phyloP scores from a whole-genome alignment of 2,113 vertebrate genomes.

The Mirza zaza region DNA sequence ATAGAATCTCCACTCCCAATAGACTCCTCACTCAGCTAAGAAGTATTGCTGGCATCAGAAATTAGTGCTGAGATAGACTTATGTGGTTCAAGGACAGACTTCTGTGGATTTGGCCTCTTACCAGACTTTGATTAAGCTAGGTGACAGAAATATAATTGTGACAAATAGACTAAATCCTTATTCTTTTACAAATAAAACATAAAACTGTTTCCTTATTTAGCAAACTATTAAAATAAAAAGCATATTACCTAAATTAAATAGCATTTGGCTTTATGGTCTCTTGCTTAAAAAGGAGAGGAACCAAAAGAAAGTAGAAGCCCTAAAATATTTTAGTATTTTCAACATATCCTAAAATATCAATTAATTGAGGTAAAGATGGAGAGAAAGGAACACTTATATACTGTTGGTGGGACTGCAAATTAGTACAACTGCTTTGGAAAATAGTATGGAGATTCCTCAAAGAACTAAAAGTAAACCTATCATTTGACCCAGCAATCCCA shows the following conservation, averaged over 20 bases:
- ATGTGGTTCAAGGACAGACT: constrained; percentile 23
- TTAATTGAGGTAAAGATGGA: background rate
- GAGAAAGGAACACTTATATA: too few relatives aligned
- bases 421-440: too few relatives aligned
- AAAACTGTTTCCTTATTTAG: constrained; percentile 21
- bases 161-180: constrained; percentile 34
- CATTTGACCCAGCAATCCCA: too few relatives aligned
- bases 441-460: too few relatives aligned
- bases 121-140: constrained; percentile 25
- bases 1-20: constrained; percentile 20
- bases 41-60: constrained; percentile 38
- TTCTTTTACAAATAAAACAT: constrained; percentile 52
- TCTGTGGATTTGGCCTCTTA: constrained; percentile 34
- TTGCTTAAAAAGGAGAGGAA: constrained; percentile 1
- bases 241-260: constrained; percentile 25
- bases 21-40: constrained; percentile 45
- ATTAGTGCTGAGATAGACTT: constrained; percentile 44
- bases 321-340: background rate
- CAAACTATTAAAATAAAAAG: constrained; percentile 26
- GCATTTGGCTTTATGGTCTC: background rate
- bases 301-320: background rate
- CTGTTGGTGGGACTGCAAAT: too few relatives aligned
- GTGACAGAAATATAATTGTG: constrained; percentile 31
- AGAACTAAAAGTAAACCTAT: too few relatives aligned
- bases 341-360: constrained; percentile 40